A percentile compares a stretch with the other conserved stretches of the same genome.
phyloP scores from a whole-genome alignment of 1,140 invertebrate species.

The Drosophila busckii region DNA sequence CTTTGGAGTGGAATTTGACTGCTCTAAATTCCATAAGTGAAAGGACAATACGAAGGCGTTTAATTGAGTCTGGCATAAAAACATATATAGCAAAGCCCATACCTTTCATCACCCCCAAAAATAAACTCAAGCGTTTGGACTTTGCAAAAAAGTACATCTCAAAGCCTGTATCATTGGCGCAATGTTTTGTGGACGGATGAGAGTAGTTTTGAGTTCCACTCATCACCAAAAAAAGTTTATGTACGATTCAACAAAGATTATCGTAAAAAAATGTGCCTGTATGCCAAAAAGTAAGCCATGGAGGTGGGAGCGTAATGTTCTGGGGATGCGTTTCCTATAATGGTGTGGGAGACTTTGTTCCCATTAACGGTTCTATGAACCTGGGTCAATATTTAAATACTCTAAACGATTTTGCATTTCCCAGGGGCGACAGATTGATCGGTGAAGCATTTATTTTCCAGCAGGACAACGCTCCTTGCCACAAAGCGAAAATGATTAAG shows the following conservation, averaged over 20 bases:
- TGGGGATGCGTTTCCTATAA: conserved; percentile 12
- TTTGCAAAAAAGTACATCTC: conserved; percentile 13
- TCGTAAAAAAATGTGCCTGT: conserved; percentile 11
- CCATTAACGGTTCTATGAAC: conserved; percentile 22
- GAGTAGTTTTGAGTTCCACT: conserved; percentile 22
- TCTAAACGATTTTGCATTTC: conserved; percentile 9
- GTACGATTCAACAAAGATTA: conserved; percentile 8
- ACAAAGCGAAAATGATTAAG: background rate
- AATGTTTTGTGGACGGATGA: conserved; percentile 22
- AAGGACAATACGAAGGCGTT: conserved; percentile 14
- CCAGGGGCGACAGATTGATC: conserved; percentile 18
- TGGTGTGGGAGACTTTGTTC: conserved; percentile 15
- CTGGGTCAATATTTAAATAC: conserved; percentile 11
- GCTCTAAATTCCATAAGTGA: conserved; percentile 18
- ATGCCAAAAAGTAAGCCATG: conserved; percentile 16
- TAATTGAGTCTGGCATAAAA: conserved; percentile 8
- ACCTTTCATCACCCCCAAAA: conserved; percentile 16
- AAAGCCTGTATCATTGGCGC: conserved; percentile 15
- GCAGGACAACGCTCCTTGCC: conserved; percentile 14
- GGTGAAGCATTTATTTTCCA: conserved; percentile 12
- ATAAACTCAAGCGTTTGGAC: conserved; percentile 14
- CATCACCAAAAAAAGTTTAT: conserved; percentile 23
- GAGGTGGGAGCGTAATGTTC: conserved; percentile 15
- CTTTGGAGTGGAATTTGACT: conserved; percentile 13
- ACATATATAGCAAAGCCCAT: conserved; percentile 14